phyloP scores from a whole-genome alignment of 1,140 invertebrate species.

The Lasioglossum albipes region DNA sequence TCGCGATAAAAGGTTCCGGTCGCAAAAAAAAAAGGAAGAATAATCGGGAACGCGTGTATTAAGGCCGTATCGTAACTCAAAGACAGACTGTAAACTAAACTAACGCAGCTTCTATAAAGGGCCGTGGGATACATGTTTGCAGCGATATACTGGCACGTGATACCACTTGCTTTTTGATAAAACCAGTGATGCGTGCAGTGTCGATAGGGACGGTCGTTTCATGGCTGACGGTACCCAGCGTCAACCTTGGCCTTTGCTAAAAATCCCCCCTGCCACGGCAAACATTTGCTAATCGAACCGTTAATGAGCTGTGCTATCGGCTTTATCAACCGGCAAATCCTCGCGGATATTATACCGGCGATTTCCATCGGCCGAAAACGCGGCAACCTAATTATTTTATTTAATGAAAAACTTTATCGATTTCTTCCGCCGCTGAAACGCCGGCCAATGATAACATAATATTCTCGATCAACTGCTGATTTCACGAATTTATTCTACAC shows the following conservation, averaged over 20 bases:
- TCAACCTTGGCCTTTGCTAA: constrained; percentile 12
- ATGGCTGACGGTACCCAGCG: constrained; percentile 4
- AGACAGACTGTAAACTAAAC: constrained; percentile 8
- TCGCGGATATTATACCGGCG: neutral
- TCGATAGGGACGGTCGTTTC: constrained; percentile 7
- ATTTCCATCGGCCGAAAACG: too few relatives aligned
- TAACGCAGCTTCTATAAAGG: neutral
- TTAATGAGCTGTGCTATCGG: neutral
- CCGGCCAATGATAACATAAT: too few relatives aligned
- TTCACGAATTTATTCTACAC: too few relatives aligned
- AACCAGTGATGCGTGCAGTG: constrained; percentile 19
- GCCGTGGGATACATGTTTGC: neutral
- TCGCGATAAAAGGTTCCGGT: neutral
- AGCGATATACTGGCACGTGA: neutral
- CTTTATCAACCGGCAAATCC: too few relatives aligned
- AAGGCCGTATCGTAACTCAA: constrained; percentile 25
- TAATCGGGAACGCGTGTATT: neutral
- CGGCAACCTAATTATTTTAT: too few relatives aligned
- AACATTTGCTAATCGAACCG: neutral
- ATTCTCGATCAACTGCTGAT: too few relatives aligned
- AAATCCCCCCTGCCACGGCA: neutral
- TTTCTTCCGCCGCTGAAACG: too few relatives aligned
- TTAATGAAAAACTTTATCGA: too few relatives aligned
- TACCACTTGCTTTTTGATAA: constrained; percentile 30
- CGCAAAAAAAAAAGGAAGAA: neutral